Base-by-base conservation (phyloP, 2,113 vertebrate species). In the Zeus faber region DNA sequence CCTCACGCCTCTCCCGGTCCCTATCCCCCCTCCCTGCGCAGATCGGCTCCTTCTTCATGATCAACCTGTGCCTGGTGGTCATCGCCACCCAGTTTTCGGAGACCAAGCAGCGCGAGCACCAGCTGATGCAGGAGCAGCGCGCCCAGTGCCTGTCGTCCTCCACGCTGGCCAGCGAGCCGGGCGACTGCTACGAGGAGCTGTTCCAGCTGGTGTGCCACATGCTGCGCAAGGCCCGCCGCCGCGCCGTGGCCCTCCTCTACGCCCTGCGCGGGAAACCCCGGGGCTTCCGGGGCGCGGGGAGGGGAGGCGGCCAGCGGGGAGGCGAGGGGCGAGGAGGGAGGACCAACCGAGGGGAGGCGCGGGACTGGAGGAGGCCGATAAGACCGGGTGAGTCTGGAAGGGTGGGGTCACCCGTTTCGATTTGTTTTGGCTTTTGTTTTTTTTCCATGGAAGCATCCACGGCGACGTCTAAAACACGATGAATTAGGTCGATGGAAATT, bases 31-130 rank as follows among this genome's bases (percentile, higher is more conserved):
- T 11, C 9, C 22, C 0, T 64, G 46, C 17, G 82, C 70, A 94
- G 93, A 81, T 95, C 31, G 93, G 93, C 49, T 92, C 91, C 10
- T 92, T 92, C 79, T 92, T 92, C 76, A 92, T 92, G 91, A 91
- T 92, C 74, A 99, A 99, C 85, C 91, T 99, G 78, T 99, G 96
- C 91, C 91, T 99, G 67, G 95, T 98, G 72, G 96, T 99, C 76
- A 98, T 99, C 10, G 96, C 96, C 62, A 98, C 96, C 0, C 96
- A 98, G 86, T 99, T 98, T 88, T 98, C 95, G 0, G 96, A 99
- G 89, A 99, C 96, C 31, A 99, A 99, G 85, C 95, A 99, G 84
- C 84, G 96, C 37, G 96, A 99, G 80, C 95, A 99, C 79, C 94
- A 96, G 84, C 88, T 99, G 87, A 99, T 99, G 96, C 93, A 97